These are phyloP conservation scores for Morinoia aosen DNA, from an alignment of 2,888 invertebrate genomes.

Conservation along the genomic window DNA sequence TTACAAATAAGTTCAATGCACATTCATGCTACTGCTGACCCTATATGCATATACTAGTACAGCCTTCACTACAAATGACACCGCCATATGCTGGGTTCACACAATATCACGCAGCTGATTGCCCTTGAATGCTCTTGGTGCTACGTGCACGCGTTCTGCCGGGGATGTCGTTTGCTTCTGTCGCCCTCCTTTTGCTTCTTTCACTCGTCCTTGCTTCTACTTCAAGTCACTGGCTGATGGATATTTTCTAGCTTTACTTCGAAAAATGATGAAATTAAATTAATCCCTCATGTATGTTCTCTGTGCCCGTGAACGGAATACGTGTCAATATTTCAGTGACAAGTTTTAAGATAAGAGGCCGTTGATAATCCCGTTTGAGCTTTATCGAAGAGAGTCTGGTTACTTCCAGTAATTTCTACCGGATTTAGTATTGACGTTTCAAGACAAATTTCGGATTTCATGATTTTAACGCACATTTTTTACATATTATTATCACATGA, in stretches of 20 bases:
- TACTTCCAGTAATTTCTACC: neutral
- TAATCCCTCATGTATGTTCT: too few relatives aligned
- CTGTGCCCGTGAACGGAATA: too few relatives aligned
- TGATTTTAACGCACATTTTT: neutral
- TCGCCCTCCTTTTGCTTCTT: neutral
- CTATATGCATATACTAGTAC: neutral
- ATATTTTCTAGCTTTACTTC: too few relatives aligned
- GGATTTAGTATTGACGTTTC: neutral
- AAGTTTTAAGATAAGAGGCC: neutral
- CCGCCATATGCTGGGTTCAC: neutral
- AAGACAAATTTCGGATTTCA: neutral
- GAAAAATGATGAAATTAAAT: too few relatives aligned
- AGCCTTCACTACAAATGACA: neutral
- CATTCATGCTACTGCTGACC: neutral
- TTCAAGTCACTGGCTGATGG: too few relatives aligned
- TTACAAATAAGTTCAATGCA: neutral
- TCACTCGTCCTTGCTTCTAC: too few relatives aligned
- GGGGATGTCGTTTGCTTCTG: neutral
- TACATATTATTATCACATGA: neutral
- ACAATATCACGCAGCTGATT: neutral
- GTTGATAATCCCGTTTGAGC: neutral
- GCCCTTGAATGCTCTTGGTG: constrained; percentile 9
- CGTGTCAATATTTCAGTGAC: too few relatives aligned
- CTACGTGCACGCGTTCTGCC: neutral
- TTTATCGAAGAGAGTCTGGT: neutral